Conservation (phyloP, 2,888 invertebrate genomes). For the Chloroclystis v-ata region DNA sequence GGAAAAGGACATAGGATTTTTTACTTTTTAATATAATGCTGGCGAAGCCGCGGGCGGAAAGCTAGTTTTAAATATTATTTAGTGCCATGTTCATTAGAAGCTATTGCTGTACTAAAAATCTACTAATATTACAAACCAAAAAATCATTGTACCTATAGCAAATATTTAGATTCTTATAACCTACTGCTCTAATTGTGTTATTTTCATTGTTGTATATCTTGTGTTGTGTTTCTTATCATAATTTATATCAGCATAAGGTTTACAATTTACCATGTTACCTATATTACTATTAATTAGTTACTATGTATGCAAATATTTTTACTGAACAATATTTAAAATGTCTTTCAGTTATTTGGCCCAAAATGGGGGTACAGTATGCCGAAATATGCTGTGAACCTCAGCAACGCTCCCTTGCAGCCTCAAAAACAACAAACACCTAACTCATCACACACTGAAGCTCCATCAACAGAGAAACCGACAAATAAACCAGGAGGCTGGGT, state of each 20-base stretch:
- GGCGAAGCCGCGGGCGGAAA: no score
- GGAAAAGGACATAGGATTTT: no score
- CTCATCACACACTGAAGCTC: conserved; percentile 35
- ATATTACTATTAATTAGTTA: background rate
- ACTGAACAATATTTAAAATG: background rate
- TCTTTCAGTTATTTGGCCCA: conserved; percentile 85
- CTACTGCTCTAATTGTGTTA: no score
- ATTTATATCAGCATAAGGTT: conserved; percentile 70
- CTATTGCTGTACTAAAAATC: no score
- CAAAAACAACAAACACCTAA: conserved; percentile 79
- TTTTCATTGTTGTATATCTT: no score
- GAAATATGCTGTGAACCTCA: conserved; percentile 91
- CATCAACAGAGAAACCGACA: conserved; percentile 40
- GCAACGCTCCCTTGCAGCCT: conserved; percentile 87
- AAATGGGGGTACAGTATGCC: conserved; percentile 90
- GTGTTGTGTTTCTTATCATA: background rate
- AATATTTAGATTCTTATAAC: no score
- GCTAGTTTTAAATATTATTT: no score
- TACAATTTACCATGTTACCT: background rate
- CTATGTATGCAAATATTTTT: background rate
- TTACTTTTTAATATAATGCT: no score
- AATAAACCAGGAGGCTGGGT: conserved; percentile 50
- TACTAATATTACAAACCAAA: no score
- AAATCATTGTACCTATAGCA: no score
- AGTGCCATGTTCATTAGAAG: no score